Conservation (phyloP, 2,797 vertebrate species). For the Coregonus suidteri region DNA sequence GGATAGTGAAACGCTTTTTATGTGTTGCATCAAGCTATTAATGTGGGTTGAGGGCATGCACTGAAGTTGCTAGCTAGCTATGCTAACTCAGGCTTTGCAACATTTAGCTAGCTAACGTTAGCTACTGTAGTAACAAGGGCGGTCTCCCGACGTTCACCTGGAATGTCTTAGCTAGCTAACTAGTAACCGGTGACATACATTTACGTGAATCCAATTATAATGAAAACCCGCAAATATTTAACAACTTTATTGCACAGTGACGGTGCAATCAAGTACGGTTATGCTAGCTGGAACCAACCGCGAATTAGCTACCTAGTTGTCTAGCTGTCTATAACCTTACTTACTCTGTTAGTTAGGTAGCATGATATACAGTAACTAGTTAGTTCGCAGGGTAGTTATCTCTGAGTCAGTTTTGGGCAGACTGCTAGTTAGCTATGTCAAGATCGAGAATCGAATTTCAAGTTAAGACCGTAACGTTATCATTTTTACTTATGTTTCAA, state of each 20-base stretch:
- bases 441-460: background rate
- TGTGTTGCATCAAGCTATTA: background rate
- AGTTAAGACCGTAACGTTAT: background rate
- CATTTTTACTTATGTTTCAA: background rate
- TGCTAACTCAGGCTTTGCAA: background rate
- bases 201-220: background rate
- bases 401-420: too few relatives aligned
- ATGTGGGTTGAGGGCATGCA: background rate
- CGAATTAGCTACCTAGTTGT: slow-evolving; percentile 8
- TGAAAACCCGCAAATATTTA: background rate
- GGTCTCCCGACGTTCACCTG: slow-evolving; percentile 68
- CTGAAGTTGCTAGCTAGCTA: slow-evolving; percentile 29
- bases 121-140: slow-evolving; percentile 16
- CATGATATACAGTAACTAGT: too few relatives aligned
- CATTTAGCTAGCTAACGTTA: background rate
- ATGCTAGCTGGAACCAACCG: background rate
- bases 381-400: too few relatives aligned
- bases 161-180: slow-evolving; percentile 41
- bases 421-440: too few relatives aligned
- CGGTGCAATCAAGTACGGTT: background rate
- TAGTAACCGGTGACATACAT: background rate
- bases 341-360: background rate
- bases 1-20: background rate
- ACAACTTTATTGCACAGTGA: background rate
- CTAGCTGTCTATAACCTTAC: background rate